Conservation (phyloP, 2,888 invertebrate species). For the Tinea pellionella region DNA sequence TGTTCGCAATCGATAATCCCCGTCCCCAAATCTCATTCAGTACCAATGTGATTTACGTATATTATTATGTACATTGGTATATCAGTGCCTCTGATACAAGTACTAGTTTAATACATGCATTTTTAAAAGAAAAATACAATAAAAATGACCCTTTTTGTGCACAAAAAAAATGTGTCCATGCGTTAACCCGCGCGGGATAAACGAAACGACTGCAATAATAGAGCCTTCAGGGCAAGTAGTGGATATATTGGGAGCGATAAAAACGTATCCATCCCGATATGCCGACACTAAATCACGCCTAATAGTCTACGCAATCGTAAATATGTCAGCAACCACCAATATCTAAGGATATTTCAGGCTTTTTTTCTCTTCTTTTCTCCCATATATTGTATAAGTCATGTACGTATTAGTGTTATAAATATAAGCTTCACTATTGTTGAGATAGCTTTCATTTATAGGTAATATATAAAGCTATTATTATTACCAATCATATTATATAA, state of each 20-base stretch:
- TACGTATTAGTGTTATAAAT: background rate
- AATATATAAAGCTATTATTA: too few relatives aligned
- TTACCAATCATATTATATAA: too few relatives aligned
- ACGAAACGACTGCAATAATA: conserved; percentile 32
- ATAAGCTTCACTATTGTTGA: background rate
- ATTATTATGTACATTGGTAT: too few relatives aligned
- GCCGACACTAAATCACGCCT: conserved; percentile 64
- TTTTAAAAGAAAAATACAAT: too few relatives aligned
- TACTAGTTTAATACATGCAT: too few relatives aligned
- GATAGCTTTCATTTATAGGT: background rate
- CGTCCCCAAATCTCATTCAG: too few relatives aligned
- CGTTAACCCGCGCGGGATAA: background rate
- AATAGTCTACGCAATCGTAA: conserved; percentile 64
- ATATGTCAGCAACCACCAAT: conserved; percentile 67
- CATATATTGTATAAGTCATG: background rate
- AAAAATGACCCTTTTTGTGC: too few relatives aligned
- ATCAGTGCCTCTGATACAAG: too few relatives aligned
- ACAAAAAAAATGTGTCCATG: background rate
- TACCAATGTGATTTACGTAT: too few relatives aligned
- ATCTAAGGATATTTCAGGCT: conserved; percentile 50
- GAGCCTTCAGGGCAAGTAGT: conserved; percentile 35
- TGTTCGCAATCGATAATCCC: too few relatives aligned
- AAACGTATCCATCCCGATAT: conserved; percentile 69
- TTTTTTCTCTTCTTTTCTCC: conserved; percentile 10
- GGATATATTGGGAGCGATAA: conserved; percentile 64